phyloP scores from a whole-genome alignment of 2,113 vertebrate genomes.

The Columba janthina region DNA sequence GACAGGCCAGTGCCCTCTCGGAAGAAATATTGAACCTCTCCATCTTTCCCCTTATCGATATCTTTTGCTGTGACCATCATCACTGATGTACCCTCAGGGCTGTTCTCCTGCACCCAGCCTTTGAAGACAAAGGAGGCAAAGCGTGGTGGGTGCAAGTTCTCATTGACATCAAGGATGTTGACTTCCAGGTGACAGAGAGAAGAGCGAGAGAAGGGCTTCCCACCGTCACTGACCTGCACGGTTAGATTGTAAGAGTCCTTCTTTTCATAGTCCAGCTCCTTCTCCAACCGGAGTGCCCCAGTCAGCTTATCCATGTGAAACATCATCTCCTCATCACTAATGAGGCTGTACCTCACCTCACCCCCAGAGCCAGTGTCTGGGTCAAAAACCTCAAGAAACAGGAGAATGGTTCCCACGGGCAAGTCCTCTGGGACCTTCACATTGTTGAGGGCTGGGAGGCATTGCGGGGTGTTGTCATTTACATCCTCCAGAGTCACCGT shows the following conservation, averaged over 20 bases:
- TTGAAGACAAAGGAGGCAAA: conserved; percentile 89
- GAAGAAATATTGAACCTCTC: conserved; percentile 88
- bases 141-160: conserved; percentile 87
- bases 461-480: conserved; percentile 92
- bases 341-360: conserved; percentile 84
- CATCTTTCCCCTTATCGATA: conserved; percentile 86
- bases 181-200: conserved; percentile 90
- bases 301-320: conserved; percentile 84
- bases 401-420: conserved; percentile 82
- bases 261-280: conserved; percentile 91
- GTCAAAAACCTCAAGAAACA: conserved; percentile 91
- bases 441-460: conserved; percentile 79
- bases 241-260: conserved; percentile 87
- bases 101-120: conserved; percentile 85
- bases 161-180: conserved; percentile 90
- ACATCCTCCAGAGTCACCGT: conserved; percentile 86
- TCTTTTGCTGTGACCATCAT: conserved; percentile 83
- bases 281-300: conserved; percentile 85
- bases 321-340: conserved; percentile 79
- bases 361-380: conserved; percentile 84
- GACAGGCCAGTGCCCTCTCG: conserved; percentile 88
- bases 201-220: conserved; percentile 84
- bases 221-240: conserved; percentile 85
- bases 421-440: conserved; percentile 91
- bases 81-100: conserved; percentile 81